These are phyloP conservation scores for Ariolimax columbianus DNA, from an alignment of 2,888 invertebrate species.

Conservation along the genomic window DNA sequence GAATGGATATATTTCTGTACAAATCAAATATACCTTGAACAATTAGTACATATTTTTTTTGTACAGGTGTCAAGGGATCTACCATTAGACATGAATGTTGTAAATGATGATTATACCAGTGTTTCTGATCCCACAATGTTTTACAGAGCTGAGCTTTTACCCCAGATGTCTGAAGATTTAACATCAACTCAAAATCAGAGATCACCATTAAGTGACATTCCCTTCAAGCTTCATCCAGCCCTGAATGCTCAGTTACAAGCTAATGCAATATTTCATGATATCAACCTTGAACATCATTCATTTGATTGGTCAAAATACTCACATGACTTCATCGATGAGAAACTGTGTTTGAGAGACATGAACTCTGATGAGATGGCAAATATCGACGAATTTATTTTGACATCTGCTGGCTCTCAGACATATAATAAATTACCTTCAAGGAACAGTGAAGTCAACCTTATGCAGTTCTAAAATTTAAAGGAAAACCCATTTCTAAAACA, in stretches of 20 bases:
- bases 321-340: slow-evolving; percentile 29
- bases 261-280: not conserved
- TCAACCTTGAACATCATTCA: not conserved
- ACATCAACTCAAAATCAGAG: not conserved
- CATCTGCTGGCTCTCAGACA: not conserved
- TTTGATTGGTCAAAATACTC: slow-evolving; percentile 38
- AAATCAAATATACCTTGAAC: no score
- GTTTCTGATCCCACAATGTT: slow-evolving; percentile 1
- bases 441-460: not conserved
- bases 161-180: not conserved
- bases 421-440: not conserved
- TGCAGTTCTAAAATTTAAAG: slow-evolving; percentile 10
- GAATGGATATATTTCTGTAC: no score
- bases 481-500: not conserved
- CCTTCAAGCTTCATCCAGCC: slow-evolving; percentile 21
- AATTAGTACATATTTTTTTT: not conserved
- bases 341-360: slow-evolving; percentile 26
- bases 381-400: slow-evolving; percentile 16
- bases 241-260: not conserved
- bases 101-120: not conserved
- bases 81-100: not conserved
- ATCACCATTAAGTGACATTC: slow-evolving; percentile 27
- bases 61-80: slow-evolving; percentile 1
- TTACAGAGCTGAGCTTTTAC: not conserved
- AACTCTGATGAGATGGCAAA: slow-evolving; percentile 22